phyloP scores from a whole-genome alignment of 2,888 invertebrate species.

The Baronia brevicornis region DNA sequence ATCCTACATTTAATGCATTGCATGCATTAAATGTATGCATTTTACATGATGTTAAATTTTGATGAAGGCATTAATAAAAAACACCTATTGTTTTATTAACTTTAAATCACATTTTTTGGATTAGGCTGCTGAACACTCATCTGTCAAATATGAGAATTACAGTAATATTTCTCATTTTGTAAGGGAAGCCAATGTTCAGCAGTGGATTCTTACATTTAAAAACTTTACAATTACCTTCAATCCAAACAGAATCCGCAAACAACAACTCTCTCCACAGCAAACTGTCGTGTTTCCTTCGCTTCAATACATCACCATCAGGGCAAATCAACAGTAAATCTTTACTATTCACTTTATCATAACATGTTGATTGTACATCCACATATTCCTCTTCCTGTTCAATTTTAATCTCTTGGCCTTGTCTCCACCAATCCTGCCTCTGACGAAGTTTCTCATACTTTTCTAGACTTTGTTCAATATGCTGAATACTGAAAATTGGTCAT shows the following conservation, averaged over 20 bases:
- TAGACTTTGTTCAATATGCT: constrained; percentile 47
- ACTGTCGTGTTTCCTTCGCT: constrained; percentile 47
- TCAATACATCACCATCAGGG: constrained; percentile 54
- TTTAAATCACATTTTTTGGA: too few species aligned
- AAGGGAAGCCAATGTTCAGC: too few species aligned
- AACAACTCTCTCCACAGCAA: constrained; percentile 54
- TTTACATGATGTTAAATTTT: too few species aligned
- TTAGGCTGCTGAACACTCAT: too few species aligned
- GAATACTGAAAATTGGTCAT: constrained; percentile 37
- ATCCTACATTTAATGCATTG: too few species aligned
- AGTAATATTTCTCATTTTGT: too few species aligned
- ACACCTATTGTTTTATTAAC: too few species aligned
- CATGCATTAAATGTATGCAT: too few species aligned
- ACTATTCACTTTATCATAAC: constrained; percentile 40
- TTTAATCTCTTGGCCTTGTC: constrained; percentile 19
- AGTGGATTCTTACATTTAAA: too few species aligned
- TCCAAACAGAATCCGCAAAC: constrained; percentile 59
- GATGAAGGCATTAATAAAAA: too few species aligned
- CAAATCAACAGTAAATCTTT: constrained; percentile 55
- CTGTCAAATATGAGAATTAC: too few species aligned
- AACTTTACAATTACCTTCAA: constrained; percentile 45
- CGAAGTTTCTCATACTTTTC: constrained; percentile 51
- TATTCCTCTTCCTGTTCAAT: constrained; percentile 32
- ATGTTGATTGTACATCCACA: constrained; percentile 23
- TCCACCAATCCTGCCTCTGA: constrained; percentile 58